Conservation (phyloP, 2,888 invertebrate genomes). For the Zelleria hepariella region DNA sequence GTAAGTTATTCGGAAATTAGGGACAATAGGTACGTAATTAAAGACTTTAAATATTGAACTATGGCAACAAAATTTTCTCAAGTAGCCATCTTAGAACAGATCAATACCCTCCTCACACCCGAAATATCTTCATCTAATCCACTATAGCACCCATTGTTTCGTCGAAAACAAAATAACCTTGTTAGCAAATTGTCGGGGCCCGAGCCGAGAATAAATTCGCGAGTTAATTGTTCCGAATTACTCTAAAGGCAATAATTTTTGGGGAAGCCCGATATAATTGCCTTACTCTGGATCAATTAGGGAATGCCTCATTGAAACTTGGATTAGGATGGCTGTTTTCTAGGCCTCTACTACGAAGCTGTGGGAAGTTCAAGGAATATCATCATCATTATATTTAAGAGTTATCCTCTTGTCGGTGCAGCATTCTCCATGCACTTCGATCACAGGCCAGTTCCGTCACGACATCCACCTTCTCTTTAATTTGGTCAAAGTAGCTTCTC, state of each 20-base stretch:
- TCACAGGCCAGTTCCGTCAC: no score
- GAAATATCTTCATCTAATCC: neutral
- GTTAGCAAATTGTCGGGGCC: neutral
- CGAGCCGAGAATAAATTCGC: neutral
- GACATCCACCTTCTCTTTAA: no score
- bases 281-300: conserved; percentile 15
- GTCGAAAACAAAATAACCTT: neutral
- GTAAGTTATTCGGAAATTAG: no score
- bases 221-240: neutral
- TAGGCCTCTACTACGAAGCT: neutral
- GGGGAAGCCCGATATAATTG: conserved; percentile 15
- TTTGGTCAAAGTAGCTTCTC: no score
- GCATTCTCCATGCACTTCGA: no score
- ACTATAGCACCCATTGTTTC: neutral
- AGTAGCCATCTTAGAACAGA: neutral
- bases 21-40: no score
- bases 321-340: conserved; percentile 1
- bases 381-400: no score
- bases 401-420: no score
- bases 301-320: conserved; percentile 9
- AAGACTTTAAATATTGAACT: no score
- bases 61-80: no score
- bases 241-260: neutral
- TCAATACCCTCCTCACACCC: neutral
- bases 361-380: neutral